Conservation (phyloP, 2,797 vertebrate species). For the Malacoctenus gilli region DNA sequence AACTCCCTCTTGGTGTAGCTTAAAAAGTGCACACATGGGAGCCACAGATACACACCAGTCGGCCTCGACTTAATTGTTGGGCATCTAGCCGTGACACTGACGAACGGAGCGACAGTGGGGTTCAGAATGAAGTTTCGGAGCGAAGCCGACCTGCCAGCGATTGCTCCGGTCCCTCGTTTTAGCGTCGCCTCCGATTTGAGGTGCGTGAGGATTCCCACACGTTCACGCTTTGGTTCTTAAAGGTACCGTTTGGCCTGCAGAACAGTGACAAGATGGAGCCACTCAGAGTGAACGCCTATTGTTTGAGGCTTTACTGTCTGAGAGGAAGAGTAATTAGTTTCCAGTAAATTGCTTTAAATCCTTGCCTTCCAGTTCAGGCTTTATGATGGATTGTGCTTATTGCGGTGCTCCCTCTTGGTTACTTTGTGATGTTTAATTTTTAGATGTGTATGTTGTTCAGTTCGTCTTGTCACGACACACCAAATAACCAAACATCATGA, state of each 20-base stretch:
- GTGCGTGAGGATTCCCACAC: slow-evolving; percentile 22
- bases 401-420: background rate
- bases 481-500: no score
- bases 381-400: background rate
- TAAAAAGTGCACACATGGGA: slow-evolving; percentile 38
- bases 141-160: slow-evolving; percentile 55
- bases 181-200: slow-evolving; percentile 53
- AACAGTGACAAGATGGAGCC: slow-evolving; percentile 20
- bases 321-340: slow-evolving; percentile 61
- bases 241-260: slow-evolving; percentile 18
- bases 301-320: slow-evolving; percentile 40
- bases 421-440: no score
- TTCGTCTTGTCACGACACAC: no score
- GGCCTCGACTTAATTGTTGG: slow-evolving; percentile 64
- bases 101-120: slow-evolving; percentile 56
- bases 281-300: slow-evolving; percentile 28
- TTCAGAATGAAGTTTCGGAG: slow-evolving; percentile 59
- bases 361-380: slow-evolving; percentile 22
- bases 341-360: slow-evolving; percentile 37
- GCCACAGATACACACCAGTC: slow-evolving; percentile 39
- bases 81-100: slow-evolving; percentile 62
- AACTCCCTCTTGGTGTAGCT: slow-evolving; percentile 33
- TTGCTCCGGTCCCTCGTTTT: slow-evolving; percentile 50
- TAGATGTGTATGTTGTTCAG: no score
- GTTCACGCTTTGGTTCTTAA: slow-evolving; percentile 26